Evolutionary conservation across 2,113 vertebrate species (phyloP).

Genomic region (Glaucomys volans): DNA sequence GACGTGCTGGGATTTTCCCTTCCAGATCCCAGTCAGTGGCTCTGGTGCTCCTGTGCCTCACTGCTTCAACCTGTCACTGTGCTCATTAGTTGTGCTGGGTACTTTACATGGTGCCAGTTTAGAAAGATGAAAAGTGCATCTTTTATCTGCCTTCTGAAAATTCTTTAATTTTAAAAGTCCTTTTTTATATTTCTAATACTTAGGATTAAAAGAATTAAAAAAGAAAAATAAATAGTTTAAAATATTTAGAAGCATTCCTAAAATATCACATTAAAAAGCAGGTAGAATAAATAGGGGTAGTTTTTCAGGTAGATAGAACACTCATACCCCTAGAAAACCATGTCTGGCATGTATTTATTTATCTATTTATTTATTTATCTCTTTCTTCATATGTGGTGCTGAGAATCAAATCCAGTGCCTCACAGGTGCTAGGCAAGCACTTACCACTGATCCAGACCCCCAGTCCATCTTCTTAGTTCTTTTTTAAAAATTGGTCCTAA

Average conservation of each 20-base stretch:
- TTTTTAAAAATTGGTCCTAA: too few relatives aligned
- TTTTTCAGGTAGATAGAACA: background rate
- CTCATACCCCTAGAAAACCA: too few relatives aligned
- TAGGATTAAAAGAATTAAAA: background rate
- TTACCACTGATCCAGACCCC: too few relatives aligned
- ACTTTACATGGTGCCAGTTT: accelerated
- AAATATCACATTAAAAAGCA: background rate
- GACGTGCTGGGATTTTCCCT: background rate
- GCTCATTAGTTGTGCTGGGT: background rate
- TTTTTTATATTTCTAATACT: background rate
- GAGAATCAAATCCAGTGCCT: too few relatives aligned
- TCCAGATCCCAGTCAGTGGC: too few relatives aligned
- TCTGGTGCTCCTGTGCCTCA: background rate
- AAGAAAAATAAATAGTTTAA: background rate
- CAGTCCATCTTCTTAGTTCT: too few relatives aligned
- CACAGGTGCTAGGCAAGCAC: too few relatives aligned
- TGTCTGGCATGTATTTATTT: background rate
- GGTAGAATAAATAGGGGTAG: too few relatives aligned
- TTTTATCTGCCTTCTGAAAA: background rate
- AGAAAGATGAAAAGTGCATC: background rate
- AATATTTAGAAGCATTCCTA: background rate
- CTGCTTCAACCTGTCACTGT: background rate
- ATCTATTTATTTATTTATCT: too few relatives aligned
- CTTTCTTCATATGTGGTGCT: too few relatives aligned
- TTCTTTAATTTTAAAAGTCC: background rate